Percentiles rank a stretch among this genome's conserved stretches.
Evolutionary conservation across 2,797 vertebrate species (phyloP).

Genomic region (Loris lydekkerianus): DNA sequence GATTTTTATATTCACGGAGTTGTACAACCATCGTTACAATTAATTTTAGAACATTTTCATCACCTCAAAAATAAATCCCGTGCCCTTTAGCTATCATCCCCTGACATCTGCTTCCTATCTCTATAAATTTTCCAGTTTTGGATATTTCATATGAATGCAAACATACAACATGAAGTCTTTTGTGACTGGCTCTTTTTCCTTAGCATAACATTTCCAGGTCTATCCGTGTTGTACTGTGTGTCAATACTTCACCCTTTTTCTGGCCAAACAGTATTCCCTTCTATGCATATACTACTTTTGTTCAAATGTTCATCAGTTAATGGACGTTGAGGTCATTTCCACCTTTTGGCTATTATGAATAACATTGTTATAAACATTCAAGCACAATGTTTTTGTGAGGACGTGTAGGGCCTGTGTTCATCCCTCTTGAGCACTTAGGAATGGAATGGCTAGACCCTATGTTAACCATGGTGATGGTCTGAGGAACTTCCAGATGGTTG

Average conservation of each 20-base stretch:
- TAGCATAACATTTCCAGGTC: not conserved
- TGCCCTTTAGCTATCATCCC: not conserved
- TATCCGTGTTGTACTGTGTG: not conserved
- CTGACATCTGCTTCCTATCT: not conserved
- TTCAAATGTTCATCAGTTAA: not conserved
- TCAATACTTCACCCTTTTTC: not conserved
- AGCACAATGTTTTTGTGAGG: not conserved
- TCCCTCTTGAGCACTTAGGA: constrained; percentile 50
- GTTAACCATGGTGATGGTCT: not conserved
- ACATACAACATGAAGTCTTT: not conserved
- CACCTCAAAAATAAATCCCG: not conserved
- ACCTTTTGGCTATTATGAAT: constrained; percentile 12
- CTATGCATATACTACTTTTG: not conserved
- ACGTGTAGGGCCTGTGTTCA: not conserved
- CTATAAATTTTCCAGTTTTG: constrained; percentile 21
- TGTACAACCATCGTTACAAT: not conserved
- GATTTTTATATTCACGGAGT: not conserved
- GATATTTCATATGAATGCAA: not conserved
- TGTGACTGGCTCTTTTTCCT: not conserved
- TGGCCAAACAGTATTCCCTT: not conserved
- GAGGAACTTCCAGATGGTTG: not conserved
- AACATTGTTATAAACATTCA: not conserved
- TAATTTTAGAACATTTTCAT: constrained; percentile 11
- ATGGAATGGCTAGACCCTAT: not conserved
- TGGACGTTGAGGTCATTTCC: not conserved